Evolutionary conservation across 1,140 invertebrate species (phyloP).

Genomic region (Hypsibius dujardini): DNA sequence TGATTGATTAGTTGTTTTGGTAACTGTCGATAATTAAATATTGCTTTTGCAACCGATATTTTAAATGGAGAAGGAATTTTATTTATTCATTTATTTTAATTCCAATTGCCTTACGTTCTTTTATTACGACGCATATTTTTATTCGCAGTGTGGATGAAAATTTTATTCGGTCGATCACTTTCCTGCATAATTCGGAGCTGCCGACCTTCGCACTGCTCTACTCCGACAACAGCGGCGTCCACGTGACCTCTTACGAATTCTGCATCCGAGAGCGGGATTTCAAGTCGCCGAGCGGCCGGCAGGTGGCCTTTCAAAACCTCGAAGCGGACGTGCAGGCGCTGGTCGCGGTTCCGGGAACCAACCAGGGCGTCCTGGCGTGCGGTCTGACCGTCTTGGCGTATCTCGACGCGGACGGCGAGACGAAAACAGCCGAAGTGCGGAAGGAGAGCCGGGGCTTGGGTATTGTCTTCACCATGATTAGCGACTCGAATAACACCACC

Average conservation of each 20-base stretch:
- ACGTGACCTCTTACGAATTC: background rate
- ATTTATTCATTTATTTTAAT: background rate
- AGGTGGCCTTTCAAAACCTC: background rate
- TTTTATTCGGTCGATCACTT: background rate
- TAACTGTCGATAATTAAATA: too few relatives aligned
- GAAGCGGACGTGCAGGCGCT: background rate
- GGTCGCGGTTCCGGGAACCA: background rate
- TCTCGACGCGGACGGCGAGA: background rate
- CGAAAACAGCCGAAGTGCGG: background rate
- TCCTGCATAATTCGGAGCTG: background rate
- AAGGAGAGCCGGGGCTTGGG: constrained; percentile 7
- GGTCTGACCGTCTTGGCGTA: background rate
- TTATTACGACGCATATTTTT: background rate
- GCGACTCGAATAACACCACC: background rate
- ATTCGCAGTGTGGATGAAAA: background rate
- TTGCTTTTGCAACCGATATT: too few relatives aligned
- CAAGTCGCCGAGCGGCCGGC: background rate
- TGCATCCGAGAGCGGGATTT: background rate
- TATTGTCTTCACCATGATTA: background rate
- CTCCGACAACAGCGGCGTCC: background rate
- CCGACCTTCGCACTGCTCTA: background rate
- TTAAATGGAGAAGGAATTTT: background rate
- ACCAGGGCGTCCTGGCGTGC: background rate
- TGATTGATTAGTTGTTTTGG: too few relatives aligned
- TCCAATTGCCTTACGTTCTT: background rate